Conservation (phyloP, 2,888 invertebrate species). For the Dynastes hyllus region DNA sequence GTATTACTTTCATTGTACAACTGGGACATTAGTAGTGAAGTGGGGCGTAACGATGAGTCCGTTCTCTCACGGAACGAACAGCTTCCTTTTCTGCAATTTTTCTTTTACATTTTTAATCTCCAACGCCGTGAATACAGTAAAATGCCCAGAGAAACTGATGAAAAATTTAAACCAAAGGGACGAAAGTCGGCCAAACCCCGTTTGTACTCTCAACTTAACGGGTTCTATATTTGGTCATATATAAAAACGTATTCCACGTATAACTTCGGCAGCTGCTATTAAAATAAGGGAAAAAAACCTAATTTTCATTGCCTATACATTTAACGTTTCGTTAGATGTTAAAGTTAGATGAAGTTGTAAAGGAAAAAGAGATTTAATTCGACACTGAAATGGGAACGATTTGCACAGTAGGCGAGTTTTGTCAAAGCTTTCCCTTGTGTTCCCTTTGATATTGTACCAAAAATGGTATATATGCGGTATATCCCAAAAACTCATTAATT, state of each 20-base stretch:
- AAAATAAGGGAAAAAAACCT: not conserved
- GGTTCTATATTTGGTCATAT: not conserved
- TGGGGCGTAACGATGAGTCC: not conserved
- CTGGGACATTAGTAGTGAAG: not conserved
- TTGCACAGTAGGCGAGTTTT: not conserved
- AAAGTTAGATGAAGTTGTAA: slow-evolving; percentile 24
- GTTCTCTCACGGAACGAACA: not conserved
- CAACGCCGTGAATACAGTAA: not conserved
- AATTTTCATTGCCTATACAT: not conserved
- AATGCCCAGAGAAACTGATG: not conserved
- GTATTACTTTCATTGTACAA: not conserved
- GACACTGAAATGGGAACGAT: slow-evolving; percentile 11
- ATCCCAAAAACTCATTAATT: too few relatives aligned
- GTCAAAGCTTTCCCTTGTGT: not conserved
- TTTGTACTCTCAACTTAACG: not conserved
- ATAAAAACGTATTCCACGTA: not conserved
- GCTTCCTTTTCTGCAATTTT: slow-evolving; percentile 4
- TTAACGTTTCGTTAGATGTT: not conserved
- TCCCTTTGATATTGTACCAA: not conserved
- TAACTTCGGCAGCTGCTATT: not conserved
- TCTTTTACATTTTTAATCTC: slow-evolving; percentile 21
- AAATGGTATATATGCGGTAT: not conserved
- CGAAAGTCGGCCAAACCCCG: not conserved
- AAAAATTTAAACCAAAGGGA: slow-evolving; percentile 18
- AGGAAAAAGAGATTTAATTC: not conserved